Conservation (phyloP, 2,888 invertebrate species). For the Biston stratarius region DNA sequence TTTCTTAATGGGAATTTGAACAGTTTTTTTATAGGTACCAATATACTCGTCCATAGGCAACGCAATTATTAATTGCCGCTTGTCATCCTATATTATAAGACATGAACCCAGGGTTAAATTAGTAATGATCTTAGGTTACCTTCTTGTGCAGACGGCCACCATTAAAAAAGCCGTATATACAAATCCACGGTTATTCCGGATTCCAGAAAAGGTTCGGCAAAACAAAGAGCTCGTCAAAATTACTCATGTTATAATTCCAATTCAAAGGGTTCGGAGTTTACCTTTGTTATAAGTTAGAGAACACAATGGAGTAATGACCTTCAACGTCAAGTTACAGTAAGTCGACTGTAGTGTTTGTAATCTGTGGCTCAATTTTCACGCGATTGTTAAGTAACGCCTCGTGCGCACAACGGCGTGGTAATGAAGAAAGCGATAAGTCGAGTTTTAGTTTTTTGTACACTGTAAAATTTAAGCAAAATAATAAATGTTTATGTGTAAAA, state of each 20-base stretch:
- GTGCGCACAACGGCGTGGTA: constrained; percentile 17
- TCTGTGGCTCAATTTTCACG: constrained; percentile 30
- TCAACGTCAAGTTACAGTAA: constrained; percentile 32
- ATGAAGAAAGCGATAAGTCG: constrained; percentile 27
- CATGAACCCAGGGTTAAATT: not conserved
- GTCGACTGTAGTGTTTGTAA: constrained; percentile 3
- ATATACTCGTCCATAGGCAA: too few relatives aligned
- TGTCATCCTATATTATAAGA: too few relatives aligned
- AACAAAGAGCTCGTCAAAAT: constrained; percentile 35
- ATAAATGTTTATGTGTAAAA: too few relatives aligned
- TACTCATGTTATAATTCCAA: constrained; percentile 43
- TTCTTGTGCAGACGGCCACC: not conserved
- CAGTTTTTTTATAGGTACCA: too few relatives aligned
- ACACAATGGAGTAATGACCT: constrained; percentile 53
- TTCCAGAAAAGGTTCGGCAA: constrained; percentile 9
- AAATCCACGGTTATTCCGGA: not conserved
- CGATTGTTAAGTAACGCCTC: constrained; percentile 23
- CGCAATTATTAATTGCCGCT: too few relatives aligned
- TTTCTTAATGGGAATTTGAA: too few relatives aligned
- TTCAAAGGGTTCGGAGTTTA: constrained; percentile 40
- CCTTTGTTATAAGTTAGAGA: constrained; percentile 41
- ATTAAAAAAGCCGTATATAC: not conserved
- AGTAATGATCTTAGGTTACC: not conserved
- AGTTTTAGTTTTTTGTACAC: not conserved
- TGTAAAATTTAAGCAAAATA: not conserved